These are phyloP conservation scores for Agonopterix heracliana DNA, from an alignment of 2,888 invertebrate genomes.

Conservation along the genomic window DNA sequence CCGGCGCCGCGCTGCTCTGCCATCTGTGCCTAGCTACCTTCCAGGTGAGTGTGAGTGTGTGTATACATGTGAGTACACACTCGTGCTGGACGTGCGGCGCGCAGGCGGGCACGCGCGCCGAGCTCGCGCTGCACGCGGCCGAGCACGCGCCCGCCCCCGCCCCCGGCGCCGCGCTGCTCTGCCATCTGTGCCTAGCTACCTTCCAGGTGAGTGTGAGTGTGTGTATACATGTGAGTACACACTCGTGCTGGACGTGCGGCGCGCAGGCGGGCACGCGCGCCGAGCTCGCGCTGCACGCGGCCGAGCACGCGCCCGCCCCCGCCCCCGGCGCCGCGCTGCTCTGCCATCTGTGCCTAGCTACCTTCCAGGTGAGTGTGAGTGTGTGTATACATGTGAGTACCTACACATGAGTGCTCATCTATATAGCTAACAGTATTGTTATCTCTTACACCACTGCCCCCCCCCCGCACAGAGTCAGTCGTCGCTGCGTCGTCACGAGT, in stretches of 20 bases:
- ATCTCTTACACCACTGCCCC: too few species aligned
- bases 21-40: slow-evolving; percentile 36
- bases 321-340: slow-evolving; percentile 11
- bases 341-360: slow-evolving; percentile 38
- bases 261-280: slow-evolving; percentile 1
- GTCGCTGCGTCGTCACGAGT: slow-evolving; percentile 33
- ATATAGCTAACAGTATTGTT: too few species aligned
- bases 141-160: slow-evolving; percentile 28
- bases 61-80: slow-evolving; percentile 21
- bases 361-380: slow-evolving; percentile 25
- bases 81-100: slow-evolving; percentile 67
- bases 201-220: slow-evolving; percentile 22
- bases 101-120: slow-evolving; percentile 35
- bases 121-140: slow-evolving; percentile 28
- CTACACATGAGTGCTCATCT: too few species aligned
- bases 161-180: slow-evolving; percentile 20
- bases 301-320: slow-evolving; percentile 30
- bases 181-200: slow-evolving; percentile 37
- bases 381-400: too few species aligned
- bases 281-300: slow-evolving; percentile 11
- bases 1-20: slow-evolving; percentile 32
- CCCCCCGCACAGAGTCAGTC: slow-evolving; percentile 11
- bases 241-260: slow-evolving; percentile 21
- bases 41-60: slow-evolving; percentile 21
- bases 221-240: slow-evolving; percentile 31